Evolutionary conservation across 2,797 vertebrate genomes (phyloP).

Genomic region (Malurus splendens): DNA sequence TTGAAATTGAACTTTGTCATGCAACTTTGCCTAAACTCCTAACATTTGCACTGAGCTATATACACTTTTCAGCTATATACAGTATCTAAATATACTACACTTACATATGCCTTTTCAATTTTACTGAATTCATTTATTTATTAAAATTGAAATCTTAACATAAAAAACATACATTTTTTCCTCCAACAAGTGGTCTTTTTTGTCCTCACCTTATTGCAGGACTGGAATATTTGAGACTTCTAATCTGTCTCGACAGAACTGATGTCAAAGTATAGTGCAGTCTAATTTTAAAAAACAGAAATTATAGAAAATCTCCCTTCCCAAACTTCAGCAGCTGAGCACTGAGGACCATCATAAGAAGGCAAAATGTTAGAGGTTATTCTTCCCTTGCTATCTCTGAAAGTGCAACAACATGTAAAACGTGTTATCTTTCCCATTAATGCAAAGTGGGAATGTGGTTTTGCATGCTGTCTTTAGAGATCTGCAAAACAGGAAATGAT

Average conservation of each 20-base stretch:
- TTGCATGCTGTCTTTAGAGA: conserved; percentile 25
- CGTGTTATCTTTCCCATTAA: conserved; percentile 49
- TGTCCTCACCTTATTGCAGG: background rate
- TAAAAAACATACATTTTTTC: background rate
- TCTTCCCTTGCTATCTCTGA: conserved; percentile 34
- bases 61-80: background rate
- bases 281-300: conserved; percentile 12
- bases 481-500: conserved; percentile 25
- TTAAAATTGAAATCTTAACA: background rate
- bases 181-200: background rate
- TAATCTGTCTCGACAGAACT: background rate
- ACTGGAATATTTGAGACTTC: background rate
- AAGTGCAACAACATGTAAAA: conserved; percentile 33
- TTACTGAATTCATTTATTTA: background rate
- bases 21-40: background rate
- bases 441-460: conserved; percentile 44
- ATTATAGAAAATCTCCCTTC: background rate
- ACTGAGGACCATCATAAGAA: background rate
- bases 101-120: background rate
- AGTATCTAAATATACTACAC: background rate
- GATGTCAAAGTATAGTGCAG: conserved; percentile 7
- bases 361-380: conserved; percentile 35
- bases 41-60: background rate
- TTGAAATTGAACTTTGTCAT: background rate
- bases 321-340: background rate